Base-by-base conservation (phyloP, 2,888 invertebrate species). In the Oscheius sp. region DNA sequence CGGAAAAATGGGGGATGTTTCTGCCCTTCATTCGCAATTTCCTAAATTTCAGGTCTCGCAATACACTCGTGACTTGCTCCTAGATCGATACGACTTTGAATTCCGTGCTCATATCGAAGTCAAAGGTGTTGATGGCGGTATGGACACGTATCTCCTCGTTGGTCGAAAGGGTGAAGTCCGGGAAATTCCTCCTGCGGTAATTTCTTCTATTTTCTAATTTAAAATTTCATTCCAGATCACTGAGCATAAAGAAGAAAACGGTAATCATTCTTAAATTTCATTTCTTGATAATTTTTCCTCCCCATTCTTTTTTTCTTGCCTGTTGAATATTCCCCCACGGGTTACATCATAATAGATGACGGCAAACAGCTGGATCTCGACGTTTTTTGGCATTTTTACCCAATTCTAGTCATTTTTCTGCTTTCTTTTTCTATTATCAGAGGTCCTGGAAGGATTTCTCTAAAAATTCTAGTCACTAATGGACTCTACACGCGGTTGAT, bases 61-160 rank as follows among this genome's bases (percentile, higher is more conserved):
- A 27, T 78, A 86, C 63, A 87, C 87, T 46, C 77, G 85, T 13
- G 83, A 86, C 52, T 73, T 87, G 58, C 91, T 98, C 45, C 91
- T 92, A 45, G 91, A 92, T 18, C 91, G 91, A 84, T 98, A 94
- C 89, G 93, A 93, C 70, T 95, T 97, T 88, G 94, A 95, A 87
- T 93, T 93, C n/a, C 92, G 97, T 2, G 97, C 96, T 27, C 93
- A 93, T 86, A 95, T 97, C 45, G 95, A 94, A 87, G 96, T 98
- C 0, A 98, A 98, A 89, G 97, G 97, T 41, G 97, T 88, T 64
- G 88, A 88, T 75, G 83, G 84, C n/a, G 88, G 88, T 70, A 88
- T 88, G 88, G 88, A 88, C 75, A 88, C 88, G 1, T 89, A 83
- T 77, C 74, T 89, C 52, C 74, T 88, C 63, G 81, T 80, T 52